A percentile compares a stretch with the other conserved stretches of the same genome.
These are phyloP conservation scores for Tamias sibiricus DNA, from an alignment of 2,113 vertebrate genomes.

Conservation along the genomic window DNA sequence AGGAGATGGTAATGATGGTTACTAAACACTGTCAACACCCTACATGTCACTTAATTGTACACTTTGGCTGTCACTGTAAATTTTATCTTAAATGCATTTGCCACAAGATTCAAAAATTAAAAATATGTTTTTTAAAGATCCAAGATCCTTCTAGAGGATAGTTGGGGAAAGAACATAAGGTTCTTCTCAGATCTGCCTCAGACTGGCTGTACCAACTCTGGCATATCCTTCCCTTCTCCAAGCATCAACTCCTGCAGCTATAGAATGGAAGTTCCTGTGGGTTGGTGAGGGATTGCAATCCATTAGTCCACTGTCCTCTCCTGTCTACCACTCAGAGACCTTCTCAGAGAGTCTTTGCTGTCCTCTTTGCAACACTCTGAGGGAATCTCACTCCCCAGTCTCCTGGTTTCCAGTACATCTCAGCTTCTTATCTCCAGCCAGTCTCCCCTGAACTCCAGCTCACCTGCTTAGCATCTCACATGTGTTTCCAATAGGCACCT, in stretches of 20 bases:
- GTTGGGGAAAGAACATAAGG: not conserved
- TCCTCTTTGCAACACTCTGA: not conserved
- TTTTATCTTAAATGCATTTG: not conserved
- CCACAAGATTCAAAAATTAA: not conserved
- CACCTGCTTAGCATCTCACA: not conserved
- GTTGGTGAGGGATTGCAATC: not conserved
- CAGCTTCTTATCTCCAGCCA: not conserved
- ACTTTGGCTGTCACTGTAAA: not conserved
- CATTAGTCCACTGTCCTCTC: not conserved
- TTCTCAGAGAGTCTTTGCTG: too few relatives aligned
- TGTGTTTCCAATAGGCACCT: not conserved
- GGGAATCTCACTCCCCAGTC: not conserved
- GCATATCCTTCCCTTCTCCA: not conserved
- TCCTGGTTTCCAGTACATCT: not conserved
- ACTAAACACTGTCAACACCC: not conserved
- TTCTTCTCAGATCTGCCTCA: not conserved
- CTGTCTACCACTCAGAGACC: too few relatives aligned
- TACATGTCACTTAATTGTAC: not conserved
- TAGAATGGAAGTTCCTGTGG: not conserved
- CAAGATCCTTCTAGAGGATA: not conserved
- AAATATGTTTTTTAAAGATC: too few relatives aligned
- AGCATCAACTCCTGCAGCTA: not conserved
- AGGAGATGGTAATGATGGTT: not conserved
- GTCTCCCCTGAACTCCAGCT: not conserved
- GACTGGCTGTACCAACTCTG: not conserved